A percentile compares a stretch with the other conserved stretches of the same genome.
Evolutionary conservation across 2,113 vertebrate species (phyloP).

Genomic region (Notarius lentiginosus): DNA sequence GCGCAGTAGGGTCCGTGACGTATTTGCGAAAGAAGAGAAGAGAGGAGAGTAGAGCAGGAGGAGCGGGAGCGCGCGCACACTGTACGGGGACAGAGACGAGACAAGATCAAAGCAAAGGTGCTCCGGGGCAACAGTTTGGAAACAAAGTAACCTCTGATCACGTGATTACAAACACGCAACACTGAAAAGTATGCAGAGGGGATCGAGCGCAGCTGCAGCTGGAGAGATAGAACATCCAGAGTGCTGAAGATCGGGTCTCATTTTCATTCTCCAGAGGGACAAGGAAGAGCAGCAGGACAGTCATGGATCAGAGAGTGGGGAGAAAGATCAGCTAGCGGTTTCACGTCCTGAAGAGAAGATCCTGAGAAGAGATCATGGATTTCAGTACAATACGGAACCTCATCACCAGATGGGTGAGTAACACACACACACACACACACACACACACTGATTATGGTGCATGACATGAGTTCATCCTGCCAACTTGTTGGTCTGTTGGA

Average conservation of each 20-base stretch:
- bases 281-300: conserved; percentile 44
- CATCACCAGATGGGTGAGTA: conserved; percentile 92
- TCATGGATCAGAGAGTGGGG: conserved; percentile 64
- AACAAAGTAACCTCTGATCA: not conserved
- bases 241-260: conserved; percentile 20
- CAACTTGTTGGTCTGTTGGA: conserved; percentile 57
- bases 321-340: conserved; percentile 62
- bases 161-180: not conserved
- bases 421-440: not conserved
- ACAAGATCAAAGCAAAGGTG: not conserved
- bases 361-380: conserved; percentile 73
- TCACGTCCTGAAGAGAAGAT: conserved; percentile 3
- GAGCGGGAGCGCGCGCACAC: conserved; percentile 25
- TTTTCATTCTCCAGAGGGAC: conserved; percentile 46
- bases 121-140: conserved; percentile 32
- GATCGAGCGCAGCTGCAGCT: not conserved
- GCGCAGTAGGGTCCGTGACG: conserved; percentile 67
- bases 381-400: conserved; percentile 84
- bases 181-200: conserved; percentile 8
- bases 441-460: not conserved
- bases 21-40: conserved; percentile 62
- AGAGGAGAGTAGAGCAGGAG: conserved; percentile 63
- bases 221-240: conserved; percentile 28
- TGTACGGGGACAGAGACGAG: conserved; percentile 42
- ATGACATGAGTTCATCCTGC: not conserved